phyloP scores from a whole-genome alignment of 2,888 invertebrate species.

The Sipunculus nudus region DNA sequence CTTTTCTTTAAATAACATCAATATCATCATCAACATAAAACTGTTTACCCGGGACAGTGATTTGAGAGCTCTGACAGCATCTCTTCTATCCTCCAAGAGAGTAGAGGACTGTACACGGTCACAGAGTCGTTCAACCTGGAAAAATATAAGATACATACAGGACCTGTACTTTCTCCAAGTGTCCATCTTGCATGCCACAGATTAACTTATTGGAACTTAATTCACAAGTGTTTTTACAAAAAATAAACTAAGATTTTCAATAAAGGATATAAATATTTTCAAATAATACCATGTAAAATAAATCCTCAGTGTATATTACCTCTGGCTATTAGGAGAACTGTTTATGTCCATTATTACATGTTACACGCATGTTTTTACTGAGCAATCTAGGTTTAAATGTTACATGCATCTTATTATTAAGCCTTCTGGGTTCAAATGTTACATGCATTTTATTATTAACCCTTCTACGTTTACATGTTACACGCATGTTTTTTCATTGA shows the following conservation, averaged over 20 bases:
- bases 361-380: neutral
- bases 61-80: conserved; percentile 94
- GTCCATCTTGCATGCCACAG: too few relatives aligned
- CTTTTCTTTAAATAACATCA: too few relatives aligned
- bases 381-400: neutral
- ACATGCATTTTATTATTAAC: too few relatives aligned
- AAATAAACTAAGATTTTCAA: neutral
- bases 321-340: too few relatives aligned
- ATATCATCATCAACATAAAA: too few relatives aligned
- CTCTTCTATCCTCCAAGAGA: conserved; percentile 90
- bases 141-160: too few relatives aligned
- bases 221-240: neutral
- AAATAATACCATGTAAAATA: too few relatives aligned
- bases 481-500: too few relatives aligned
- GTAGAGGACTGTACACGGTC: conserved; percentile 93
- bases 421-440: too few relatives aligned
- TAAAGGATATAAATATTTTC: conserved; percentile 1
- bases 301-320: neutral
- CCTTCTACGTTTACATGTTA: too few relatives aligned
- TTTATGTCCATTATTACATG: too few relatives aligned
- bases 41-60: conserved; percentile 72
- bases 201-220: neutral
- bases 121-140: conserved; percentile 85
- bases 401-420: too few relatives aligned
- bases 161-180: neutral